Evolutionary conservation across 2,888 invertebrate genomes (phyloP).

Genomic region (Noctua janthe): DNA sequence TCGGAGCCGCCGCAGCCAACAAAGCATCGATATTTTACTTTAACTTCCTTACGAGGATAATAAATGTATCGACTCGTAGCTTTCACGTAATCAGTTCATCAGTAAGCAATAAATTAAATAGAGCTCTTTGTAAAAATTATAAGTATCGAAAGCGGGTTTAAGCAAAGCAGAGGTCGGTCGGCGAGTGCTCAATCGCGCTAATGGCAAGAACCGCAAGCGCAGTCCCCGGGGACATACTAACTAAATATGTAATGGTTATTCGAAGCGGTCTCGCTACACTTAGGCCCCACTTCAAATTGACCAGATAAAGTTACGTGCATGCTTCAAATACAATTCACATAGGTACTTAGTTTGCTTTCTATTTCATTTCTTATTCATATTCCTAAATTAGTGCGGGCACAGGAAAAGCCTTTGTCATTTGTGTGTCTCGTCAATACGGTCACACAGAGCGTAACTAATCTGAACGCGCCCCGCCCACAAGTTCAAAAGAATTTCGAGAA

Average conservation of each 20-base stretch:
- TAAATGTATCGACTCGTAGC: conserved; percentile 60
- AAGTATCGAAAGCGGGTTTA: conserved; percentile 67
- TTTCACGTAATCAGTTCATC: conserved; percentile 54
- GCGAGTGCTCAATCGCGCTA: conserved; percentile 86
- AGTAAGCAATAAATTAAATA: conserved; percentile 43
- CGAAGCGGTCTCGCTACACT: conserved; percentile 80
- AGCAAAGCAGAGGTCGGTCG: conserved; percentile 69
- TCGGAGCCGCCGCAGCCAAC: conserved; percentile 82
- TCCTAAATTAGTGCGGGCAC: conserved; percentile 10
- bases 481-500: conserved; percentile 82
- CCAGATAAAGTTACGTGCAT: conserved; percentile 76
- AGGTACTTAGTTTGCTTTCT: conserved; percentile 19
- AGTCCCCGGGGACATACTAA: conserved; percentile 84
- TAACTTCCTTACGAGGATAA: conserved; percentile 73
- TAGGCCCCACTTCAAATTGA: conserved; percentile 78
- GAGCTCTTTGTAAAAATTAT: conserved; percentile 62
- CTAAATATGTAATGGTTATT: conserved; percentile 88
- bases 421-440: conserved; percentile 57
- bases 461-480: conserved; percentile 62
- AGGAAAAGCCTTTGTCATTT: conserved; percentile 51
- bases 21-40: conserved; percentile 85
- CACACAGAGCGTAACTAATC: conserved; percentile 60
- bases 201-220: conserved; percentile 88
- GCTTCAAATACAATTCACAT: conserved; percentile 57
- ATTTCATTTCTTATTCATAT: conserved; percentile 34